Evolutionary conservation across 2,888 invertebrate species (phyloP).

Genomic region (Cheilosia impressa): DNA sequence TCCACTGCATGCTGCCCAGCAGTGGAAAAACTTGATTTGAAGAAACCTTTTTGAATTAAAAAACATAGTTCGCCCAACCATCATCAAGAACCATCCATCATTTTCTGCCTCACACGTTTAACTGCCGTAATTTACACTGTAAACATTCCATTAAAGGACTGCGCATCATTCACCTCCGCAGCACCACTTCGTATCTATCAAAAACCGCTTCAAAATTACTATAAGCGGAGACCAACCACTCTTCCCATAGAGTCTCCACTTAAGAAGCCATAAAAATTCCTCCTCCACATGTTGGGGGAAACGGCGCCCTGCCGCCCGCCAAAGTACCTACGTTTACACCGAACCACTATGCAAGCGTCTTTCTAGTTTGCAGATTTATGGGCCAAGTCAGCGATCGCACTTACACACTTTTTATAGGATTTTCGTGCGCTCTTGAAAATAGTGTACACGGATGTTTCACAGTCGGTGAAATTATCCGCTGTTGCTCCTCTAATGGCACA

Average conservation of each 20-base stretch:
- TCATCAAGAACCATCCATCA: not conserved
- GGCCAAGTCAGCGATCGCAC: constrained; percentile 70
- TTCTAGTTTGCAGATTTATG: constrained; percentile 65
- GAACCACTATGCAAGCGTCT: constrained; percentile 12
- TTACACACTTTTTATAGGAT: constrained; percentile 74
- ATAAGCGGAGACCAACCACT: constrained; percentile 15
- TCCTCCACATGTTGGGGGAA: constrained; percentile 27
- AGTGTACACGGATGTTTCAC: constrained; percentile 61
- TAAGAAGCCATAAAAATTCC: constrained; percentile 53
- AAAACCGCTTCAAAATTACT: constrained; percentile 49
- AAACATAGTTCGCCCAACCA: not conserved
- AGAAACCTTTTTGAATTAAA: too few species aligned
- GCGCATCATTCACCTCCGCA: constrained; percentile 41
- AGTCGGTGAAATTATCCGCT: constrained; percentile 61
- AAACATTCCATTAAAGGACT: constrained; percentile 50
- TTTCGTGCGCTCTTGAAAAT: constrained; percentile 69
- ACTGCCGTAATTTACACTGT: constrained; percentile 33
- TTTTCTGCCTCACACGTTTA: constrained; percentile 17
- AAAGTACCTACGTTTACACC: not conserved
- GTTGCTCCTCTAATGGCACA: constrained; percentile 41
- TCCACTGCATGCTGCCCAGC: too few species aligned
- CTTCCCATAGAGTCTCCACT: constrained; percentile 20
- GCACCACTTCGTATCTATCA: constrained; percentile 45
- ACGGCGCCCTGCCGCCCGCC: not conserved
- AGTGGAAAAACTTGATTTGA: too few species aligned